Conservation (phyloP, 2,888 invertebrate species). For the Parnassius apollo region DNA sequence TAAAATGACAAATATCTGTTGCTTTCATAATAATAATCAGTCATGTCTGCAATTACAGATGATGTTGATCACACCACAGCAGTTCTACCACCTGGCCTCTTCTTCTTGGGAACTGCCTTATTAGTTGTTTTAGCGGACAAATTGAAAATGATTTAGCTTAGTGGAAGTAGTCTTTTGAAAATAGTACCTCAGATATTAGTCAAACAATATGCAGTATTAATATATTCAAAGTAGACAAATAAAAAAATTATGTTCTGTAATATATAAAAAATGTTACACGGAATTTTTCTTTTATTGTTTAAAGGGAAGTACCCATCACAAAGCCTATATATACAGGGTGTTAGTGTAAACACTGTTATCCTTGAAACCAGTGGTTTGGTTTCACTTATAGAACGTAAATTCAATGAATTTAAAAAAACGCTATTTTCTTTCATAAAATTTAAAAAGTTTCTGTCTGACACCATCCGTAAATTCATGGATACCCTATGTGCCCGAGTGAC, state of each 20-base stretch:
- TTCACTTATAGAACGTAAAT: too few species aligned
- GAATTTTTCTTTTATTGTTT: conserved; percentile 3
- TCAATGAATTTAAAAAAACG: too few species aligned
- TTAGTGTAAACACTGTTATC: too few species aligned
- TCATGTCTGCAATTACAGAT: conserved; percentile 51
- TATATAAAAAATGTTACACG: conserved; percentile 33
- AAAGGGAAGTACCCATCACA: not conserved
- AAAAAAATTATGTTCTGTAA: conserved; percentile 40
- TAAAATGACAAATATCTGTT: not conserved
- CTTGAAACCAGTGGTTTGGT: too few species aligned
- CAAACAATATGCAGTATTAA: conserved; percentile 59
- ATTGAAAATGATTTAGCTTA: conserved; percentile 55
- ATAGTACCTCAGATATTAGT: conserved; percentile 44
- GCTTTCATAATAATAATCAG: conserved; percentile 11
- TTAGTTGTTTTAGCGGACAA: conserved; percentile 73
- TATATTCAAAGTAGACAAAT: conserved; percentile 55
- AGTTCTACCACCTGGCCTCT: conserved; percentile 66
- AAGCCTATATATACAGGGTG: too few species aligned
- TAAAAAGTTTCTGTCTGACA: too few species aligned
- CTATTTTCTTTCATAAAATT: too few species aligned
- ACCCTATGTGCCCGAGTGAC: too few species aligned
- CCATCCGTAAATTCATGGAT: too few species aligned
- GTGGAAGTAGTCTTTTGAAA: conserved; percentile 34
- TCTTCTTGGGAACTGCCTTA: conserved; percentile 73
- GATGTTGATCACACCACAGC: conserved; percentile 57